These are phyloP conservation scores for Drosophila pegasa DNA, from an alignment of 2,888 invertebrate genomes.

Conservation along the genomic window DNA sequence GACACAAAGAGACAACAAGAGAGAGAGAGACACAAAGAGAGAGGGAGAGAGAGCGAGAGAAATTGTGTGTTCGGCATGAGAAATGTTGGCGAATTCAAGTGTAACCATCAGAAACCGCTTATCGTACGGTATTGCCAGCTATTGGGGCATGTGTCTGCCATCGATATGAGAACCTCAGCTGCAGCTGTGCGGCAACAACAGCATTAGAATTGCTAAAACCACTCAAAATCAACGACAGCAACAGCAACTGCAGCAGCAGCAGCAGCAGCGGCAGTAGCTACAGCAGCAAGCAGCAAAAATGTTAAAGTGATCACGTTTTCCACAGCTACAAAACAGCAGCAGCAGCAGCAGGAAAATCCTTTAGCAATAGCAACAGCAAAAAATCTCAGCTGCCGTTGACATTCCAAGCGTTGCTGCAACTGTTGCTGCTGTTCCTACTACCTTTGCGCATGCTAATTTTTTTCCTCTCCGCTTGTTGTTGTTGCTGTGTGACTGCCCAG, in stretches of 20 bases:
- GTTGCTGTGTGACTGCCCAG: constrained; percentile 47
- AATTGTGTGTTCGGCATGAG: constrained; percentile 10
- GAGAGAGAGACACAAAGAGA: not conserved
- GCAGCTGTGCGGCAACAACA: constrained; percentile 50
- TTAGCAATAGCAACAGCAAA: constrained; percentile 36
- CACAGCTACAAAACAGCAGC: constrained; percentile 47
- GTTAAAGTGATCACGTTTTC: constrained; percentile 84
- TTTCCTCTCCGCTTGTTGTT: not conserved
- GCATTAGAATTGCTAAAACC: constrained; percentile 81
- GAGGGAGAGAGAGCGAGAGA: constrained; percentile 7
- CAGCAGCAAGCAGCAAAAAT: constrained; percentile 73
- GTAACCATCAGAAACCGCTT: constrained; percentile 63
- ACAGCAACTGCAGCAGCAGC: constrained; percentile 41
- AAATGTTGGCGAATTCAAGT: constrained; percentile 58
- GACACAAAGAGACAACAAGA: constrained; percentile 10
- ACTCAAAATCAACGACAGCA: constrained; percentile 67
- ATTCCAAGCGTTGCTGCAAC: constrained; percentile 61
- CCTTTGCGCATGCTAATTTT: constrained; percentile 76
- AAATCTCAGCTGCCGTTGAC: constrained; percentile 80
- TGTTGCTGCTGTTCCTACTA: constrained; percentile 35
- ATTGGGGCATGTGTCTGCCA: constrained; percentile 46
- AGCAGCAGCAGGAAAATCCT: constrained; percentile 64
- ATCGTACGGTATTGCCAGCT: constrained; percentile 66
- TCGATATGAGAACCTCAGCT: constrained; percentile 51
- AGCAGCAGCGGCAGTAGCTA: constrained; percentile 40